Conservation (phyloP, 2,113 vertebrate species). For the Rhagologus leucostigma region DNA sequence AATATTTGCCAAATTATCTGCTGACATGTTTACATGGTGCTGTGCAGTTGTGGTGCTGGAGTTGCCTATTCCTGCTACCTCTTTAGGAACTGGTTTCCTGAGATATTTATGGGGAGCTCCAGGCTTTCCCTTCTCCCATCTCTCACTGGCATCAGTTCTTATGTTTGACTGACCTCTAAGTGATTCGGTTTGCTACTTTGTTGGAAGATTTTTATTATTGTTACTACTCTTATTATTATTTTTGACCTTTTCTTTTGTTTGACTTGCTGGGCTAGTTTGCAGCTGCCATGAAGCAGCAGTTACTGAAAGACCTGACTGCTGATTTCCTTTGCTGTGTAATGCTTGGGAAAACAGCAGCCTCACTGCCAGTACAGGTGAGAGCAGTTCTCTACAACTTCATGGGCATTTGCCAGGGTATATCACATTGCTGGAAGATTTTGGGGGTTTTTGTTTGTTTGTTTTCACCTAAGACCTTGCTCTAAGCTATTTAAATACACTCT, state of each 20-base stretch:
- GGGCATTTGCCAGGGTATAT: not conserved
- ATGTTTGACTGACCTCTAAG: not conserved
- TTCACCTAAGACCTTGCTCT: not conserved
- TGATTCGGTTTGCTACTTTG: not conserved
- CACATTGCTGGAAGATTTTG: not conserved
- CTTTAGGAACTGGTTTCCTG: not conserved
- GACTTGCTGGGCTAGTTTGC: not conserved
- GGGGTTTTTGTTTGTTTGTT: not conserved
- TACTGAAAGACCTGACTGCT: not conserved
- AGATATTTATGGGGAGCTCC: not conserved
- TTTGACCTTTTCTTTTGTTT: not conserved
- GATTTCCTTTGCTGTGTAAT: not conserved
- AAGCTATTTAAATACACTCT: constrained; percentile 25
- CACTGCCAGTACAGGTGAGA: not conserved
- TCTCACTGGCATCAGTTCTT: not conserved
- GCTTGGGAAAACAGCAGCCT: not conserved
- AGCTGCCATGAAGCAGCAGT: not conserved
- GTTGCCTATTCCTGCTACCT: not conserved
- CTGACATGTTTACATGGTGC: not conserved
- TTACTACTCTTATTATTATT: not conserved
- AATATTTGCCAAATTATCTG: not conserved
- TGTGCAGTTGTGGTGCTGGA: not conserved
- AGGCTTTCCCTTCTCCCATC: not conserved
- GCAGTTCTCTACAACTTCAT: not conserved
- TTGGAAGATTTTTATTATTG: not conserved